Evolutionary conservation across 53 echinoderm and acorn worm genomes (phyloP).

Genomic region (Zoroaster sp.): DNA sequence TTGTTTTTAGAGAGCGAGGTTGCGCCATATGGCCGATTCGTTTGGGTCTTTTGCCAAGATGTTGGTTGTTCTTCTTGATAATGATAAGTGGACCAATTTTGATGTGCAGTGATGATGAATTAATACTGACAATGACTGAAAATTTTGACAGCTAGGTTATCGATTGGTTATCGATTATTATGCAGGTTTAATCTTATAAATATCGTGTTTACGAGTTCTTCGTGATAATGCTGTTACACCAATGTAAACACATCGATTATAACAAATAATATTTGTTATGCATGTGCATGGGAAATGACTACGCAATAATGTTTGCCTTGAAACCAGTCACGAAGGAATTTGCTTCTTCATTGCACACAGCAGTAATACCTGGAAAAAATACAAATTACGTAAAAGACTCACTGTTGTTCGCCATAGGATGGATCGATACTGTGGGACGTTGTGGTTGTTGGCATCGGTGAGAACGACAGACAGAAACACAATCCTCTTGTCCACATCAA

Average conservation of each 20-base stretch:
- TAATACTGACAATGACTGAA: neutral
- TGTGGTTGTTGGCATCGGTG: constrained; percentile 98
- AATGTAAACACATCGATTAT: neutral
- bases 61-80: no score
- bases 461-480: constrained; percentile 94
- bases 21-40: no score
- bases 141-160: neutral
- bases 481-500: constrained; percentile 85
- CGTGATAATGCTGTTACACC: neutral
- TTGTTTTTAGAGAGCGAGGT: no score
- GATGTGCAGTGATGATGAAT: neutral
- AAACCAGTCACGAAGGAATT: no score
- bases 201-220: neutral
- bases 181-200: neutral
- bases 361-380: no score
- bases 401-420: constrained; percentile 98
- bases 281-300: no score
- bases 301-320: no score
- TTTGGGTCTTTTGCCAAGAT: no score
- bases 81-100: no score
- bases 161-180: neutral
- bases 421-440: constrained; percentile 94
- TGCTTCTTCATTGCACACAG: no score
- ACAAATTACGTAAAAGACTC: no score
- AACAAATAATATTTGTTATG: no score